A percentile compares a stretch with the other conserved stretches of the same genome.
Conservation (phyloP, 2,888 invertebrate genomes). For the Epiblema foenella region DNA sequence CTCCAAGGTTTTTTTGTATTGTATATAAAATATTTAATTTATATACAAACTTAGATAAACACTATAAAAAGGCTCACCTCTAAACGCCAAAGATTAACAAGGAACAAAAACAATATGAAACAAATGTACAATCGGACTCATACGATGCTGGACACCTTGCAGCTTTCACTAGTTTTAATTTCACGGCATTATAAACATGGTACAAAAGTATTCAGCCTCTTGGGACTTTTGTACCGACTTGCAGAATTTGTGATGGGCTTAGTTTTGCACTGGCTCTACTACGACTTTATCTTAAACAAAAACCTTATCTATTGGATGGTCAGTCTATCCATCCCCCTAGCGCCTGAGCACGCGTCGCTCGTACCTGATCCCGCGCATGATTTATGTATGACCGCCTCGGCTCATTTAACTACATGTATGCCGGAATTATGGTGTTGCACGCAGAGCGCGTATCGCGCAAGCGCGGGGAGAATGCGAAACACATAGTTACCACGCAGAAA, state of each 20-base stretch:
- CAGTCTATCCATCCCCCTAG: conserved; percentile 2
- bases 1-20: too few species aligned
- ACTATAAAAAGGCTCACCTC: too few species aligned
- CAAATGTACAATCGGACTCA: background rate
- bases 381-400: conserved; percentile 77
- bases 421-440: conserved; percentile 75
- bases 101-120: background rate
- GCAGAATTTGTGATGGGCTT: background rate
- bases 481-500: conserved; percentile 35
- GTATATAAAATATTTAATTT: too few species aligned
- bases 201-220: background rate
- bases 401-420: conserved; percentile 79
- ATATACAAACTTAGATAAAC: too few species aligned
- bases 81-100: background rate
- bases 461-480: conserved; percentile 71
- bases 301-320: conserved; percentile 21
- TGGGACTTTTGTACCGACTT: background rate
- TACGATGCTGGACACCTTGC: background rate
- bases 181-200: background rate
- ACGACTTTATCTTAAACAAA: background rate
- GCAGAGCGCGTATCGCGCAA: conserved; percentile 63
- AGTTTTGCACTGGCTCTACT: background rate
- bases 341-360: conserved; percentile 56
- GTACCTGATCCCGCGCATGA: conserved; percentile 67
- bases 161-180: background rate